These are phyloP conservation scores for Planococcus citri DNA, from an alignment of 1,140 invertebrate genomes.

Conservation along the genomic window DNA sequence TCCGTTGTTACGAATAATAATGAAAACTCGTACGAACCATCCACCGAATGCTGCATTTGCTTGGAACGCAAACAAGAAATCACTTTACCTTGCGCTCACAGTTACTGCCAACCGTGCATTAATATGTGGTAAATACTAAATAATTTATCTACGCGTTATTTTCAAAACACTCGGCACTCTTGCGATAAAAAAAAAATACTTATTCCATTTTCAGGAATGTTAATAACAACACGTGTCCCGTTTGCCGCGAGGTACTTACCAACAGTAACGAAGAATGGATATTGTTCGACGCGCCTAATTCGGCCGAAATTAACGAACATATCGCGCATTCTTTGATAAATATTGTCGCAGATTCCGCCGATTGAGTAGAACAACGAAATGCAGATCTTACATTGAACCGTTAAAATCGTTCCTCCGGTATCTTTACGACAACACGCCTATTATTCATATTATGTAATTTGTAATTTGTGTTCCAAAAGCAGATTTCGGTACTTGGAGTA, in stretches of 20 bases:
- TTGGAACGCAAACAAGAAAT: slow-evolving; percentile 52
- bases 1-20: slow-evolving; percentile 21
- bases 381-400: too few relatives aligned
- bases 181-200: too few relatives aligned
- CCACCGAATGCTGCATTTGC: slow-evolving; percentile 54
- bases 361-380: too few relatives aligned
- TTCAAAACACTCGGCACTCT: too few relatives aligned
- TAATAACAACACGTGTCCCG: slow-evolving; percentile 50
- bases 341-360: slow-evolving; percentile 27
- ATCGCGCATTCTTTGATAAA: slow-evolving; percentile 39
- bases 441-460: too few relatives aligned
- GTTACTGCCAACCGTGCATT: slow-evolving; percentile 53
- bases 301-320: slow-evolving; percentile 45
- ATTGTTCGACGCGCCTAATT: slow-evolving; percentile 46
- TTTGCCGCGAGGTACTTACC: slow-evolving; percentile 45
- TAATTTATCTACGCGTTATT: background rate
- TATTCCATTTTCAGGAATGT: slow-evolving; percentile 41
- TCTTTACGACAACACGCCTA: too few relatives aligned
- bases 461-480: too few relatives aligned
- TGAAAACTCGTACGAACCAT: slow-evolving; percentile 27
- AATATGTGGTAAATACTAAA: slow-evolving; percentile 53
- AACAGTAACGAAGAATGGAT: slow-evolving; percentile 53
- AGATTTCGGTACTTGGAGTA: too few relatives aligned
- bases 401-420: too few relatives aligned
- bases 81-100: slow-evolving; percentile 51